Evolutionary conservation across 1,140 invertebrate genomes (phyloP).

Genomic region (Drosophila watanabei): DNA sequence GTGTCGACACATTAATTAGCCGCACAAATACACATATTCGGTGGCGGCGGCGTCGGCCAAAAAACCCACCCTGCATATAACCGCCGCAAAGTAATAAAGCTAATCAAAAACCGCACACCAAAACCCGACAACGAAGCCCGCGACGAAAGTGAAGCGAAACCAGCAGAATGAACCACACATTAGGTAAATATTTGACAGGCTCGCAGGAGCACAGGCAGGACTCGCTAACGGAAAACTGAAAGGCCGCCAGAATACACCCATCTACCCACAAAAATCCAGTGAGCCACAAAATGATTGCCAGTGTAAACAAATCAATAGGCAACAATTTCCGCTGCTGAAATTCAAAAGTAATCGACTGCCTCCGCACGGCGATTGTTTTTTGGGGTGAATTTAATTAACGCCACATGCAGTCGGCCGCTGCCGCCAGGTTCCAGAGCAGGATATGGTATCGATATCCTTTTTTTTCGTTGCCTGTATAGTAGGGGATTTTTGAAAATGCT

Average conservation of each 20-base stretch:
- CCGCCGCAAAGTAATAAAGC: conserved; percentile 79
- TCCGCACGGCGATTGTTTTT: conserved; percentile 23
- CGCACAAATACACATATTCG: conserved; percentile 24
- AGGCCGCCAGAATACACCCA: not conserved
- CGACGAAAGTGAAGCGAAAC: conserved; percentile 49
- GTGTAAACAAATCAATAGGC: conserved; percentile 68
- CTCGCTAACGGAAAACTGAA: conserved; percentile 31
- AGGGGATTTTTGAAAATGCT: conserved; percentile 37
- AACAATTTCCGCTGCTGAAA: conserved; percentile 44
- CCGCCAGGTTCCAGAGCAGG: conserved; percentile 2
- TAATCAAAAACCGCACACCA: conserved; percentile 79
- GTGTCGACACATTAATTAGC: conserved; percentile 76
- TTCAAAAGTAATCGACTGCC: conserved; percentile 64
- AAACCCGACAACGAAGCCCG: conserved; percentile 19
- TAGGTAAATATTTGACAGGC: conserved; percentile 80
- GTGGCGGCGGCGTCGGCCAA: not conserved
- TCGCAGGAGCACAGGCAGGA: conserved; percentile 11
- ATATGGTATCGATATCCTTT: conserved; percentile 25
- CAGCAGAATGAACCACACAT: conserved; percentile 73
- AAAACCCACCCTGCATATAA: conserved; percentile 26
- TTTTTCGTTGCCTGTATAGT: not conserved
- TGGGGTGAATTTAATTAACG: conserved; percentile 50
- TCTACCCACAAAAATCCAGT: conserved; percentile 50
- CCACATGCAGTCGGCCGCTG: conserved; percentile 33
- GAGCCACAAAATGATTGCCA: conserved; percentile 75